Evolutionary conservation across 1,140 invertebrate genomes (phyloP), one percentile per base, ranked within the genome.

Genomic region (Acromyrmex heyeri): DNA sequence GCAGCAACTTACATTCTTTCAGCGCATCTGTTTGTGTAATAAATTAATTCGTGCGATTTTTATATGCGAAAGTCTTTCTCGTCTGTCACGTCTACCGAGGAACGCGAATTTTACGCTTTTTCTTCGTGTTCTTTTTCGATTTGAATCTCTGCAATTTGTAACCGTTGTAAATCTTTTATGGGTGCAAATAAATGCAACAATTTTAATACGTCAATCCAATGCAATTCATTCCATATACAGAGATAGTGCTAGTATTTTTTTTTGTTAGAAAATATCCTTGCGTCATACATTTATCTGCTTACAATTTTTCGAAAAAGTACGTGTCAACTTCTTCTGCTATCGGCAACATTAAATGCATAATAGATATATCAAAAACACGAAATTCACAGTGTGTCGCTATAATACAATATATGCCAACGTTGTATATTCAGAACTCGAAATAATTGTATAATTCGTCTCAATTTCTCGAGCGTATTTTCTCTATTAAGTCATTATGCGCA

Each of bases 401-500:
- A 59, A 24, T 34, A 30, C 30, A 6, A 34, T 67, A 53, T 18
- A 27, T 44, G 34, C 50, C 18, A 50, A 53, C 24, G 24, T 61
- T 59, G 30, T 44, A 57, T 44, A 48, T 55, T 67, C 24, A 65
- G 59, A 78, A 27, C 65, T 69, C 38, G 67, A 73, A 73, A 82
- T 67, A 69, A 79, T 82, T 61, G 48, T 24, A 24, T 24, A 24
- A 24, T 73, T 50, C 12, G 79, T 24, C 6, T 55, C 67, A 61
- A 82, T 82, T 73, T 73, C 24, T 38, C 53, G 18, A 48, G n/a
- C 61, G 44, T n/a, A 59, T 72, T 57, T 44, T 16, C 53, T 21
- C 67, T 73, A 82, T 82, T 61, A 48, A 81, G 67, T 48, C 78
- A 72, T 82, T 82, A 72, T 59, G 24, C 34, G 53, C 67, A 72